These are phyloP conservation scores for Cydia pomonella DNA, from an alignment of 1,140 invertebrate genomes.

Conservation along the genomic window DNA sequence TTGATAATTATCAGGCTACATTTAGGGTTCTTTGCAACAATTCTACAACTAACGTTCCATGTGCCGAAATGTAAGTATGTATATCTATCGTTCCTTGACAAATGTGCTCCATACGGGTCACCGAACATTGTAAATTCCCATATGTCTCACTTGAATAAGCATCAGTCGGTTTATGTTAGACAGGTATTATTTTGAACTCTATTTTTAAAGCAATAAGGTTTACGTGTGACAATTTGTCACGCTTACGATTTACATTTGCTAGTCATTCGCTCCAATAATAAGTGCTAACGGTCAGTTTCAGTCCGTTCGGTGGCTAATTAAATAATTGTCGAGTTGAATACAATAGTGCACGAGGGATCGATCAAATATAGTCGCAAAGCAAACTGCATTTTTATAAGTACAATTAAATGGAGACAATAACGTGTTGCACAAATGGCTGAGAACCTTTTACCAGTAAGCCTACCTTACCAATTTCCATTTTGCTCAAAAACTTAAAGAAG, in stretches of 20 bases:
- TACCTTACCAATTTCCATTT: too few species aligned
- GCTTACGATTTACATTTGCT: slow-evolving; percentile 2
- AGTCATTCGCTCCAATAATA: slow-evolving; percentile 8
- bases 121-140: slow-evolving; percentile 11
- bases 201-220: not conserved
- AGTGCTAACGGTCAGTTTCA: slow-evolving; percentile 11
- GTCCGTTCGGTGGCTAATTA: slow-evolving; percentile 6
- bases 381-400: not conserved
- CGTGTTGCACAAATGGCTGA: too few species aligned
- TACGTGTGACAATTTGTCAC: slow-evolving; percentile 4
- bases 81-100: not conserved
- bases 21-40: too few species aligned
- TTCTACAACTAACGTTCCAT: too few species aligned
- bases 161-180: not conserved
- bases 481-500: too few species aligned
- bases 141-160: slow-evolving; percentile 25
- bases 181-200: slow-evolving; percentile 4
- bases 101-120: not conserved
- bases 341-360: not conserved
- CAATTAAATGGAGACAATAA: too few species aligned
- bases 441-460: too few species aligned
- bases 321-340: slow-evolving; percentile 12
- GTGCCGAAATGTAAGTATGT: too few species aligned
- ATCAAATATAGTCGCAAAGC: not conserved
- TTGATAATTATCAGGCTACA: too few species aligned